Evolutionary conservation across 1,140 invertebrate species (phyloP).

Genomic region (Whitmania pigra): DNA sequence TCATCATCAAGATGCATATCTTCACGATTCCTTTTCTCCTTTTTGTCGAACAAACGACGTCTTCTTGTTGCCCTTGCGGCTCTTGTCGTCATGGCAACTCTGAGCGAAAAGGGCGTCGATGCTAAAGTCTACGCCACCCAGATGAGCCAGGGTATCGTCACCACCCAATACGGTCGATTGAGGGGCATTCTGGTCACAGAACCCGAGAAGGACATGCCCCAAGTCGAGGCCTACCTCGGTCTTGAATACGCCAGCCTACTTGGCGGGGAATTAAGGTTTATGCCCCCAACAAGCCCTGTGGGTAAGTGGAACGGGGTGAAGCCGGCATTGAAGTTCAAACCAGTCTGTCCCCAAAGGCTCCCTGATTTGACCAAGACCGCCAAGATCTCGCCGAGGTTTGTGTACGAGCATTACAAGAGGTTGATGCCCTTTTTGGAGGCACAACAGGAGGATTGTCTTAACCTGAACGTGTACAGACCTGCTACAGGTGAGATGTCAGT

Average conservation of each 20-base stretch:
- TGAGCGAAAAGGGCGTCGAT: too few species aligned
- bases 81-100: not conserved
- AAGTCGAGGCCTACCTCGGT: constrained; percentile 22
- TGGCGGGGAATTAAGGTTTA: constrained; percentile 21
- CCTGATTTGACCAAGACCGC: constrained; percentile 2
- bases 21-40: too few species aligned
- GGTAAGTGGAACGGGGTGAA: constrained; percentile 18
- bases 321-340: constrained; percentile 13
- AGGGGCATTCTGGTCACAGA: constrained; percentile 15
- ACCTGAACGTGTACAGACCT: constrained; percentile 26
- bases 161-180: constrained; percentile 19
- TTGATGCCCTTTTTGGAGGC: constrained; percentile 23
- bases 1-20: too few species aligned
- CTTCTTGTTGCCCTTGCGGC: not conserved
- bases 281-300: constrained; percentile 20
- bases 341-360: constrained; percentile 23
- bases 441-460: constrained; percentile 26
- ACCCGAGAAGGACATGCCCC: not conserved
- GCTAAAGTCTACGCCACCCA: constrained; percentile 6
- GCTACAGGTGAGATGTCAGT: constrained; percentile 41
- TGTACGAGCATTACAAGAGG: constrained; percentile 15
- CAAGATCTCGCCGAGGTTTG: not conserved
- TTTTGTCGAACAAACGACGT: not conserved
- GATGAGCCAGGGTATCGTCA: constrained; percentile 14
- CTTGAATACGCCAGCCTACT: constrained; percentile 22